Base-by-base conservation (phyloP, 2,888 invertebrate species). In the Rhamphomyia laevipes region DNA sequence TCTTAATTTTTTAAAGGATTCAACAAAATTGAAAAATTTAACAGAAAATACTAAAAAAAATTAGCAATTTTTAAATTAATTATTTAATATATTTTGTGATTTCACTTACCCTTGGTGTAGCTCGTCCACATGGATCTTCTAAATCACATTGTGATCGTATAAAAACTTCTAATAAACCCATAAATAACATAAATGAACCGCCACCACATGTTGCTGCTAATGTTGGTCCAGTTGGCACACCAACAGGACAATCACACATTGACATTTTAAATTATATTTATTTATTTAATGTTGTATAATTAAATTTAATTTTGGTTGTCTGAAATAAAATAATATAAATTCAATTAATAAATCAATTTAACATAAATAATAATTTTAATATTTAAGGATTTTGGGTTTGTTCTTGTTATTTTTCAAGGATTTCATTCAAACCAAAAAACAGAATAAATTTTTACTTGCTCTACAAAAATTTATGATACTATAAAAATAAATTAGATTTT, bases 91-190 rank as follows among this genome's bases (percentile, higher is more conserved):
- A 21, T n/a, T 10, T 37, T 50, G 15, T 21, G 12, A 16, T 21
- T 21, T 15, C 12, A 55, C 63, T 61, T 59, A 69, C 67, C 60
- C 66, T 56, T 60, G 77, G 73, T 68, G 77, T 75, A 35, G 86
- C 82, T 47, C 88, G 74, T 13, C 86, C 84, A 61, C 89, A 89
- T 1, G 89, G 89, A 68, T 90, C 89, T 61, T 89, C 89, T 56
- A 90, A 73, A 66, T 90, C 89, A 63, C 89, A 90, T 64, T 90
- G 89, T 54, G 87, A 87, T 47, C 88, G 73, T 49, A 89, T 74
- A 68, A 90, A 89, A 9, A 89, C 89, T 64, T 89, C 89, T 42
- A 89, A 75, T 4, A 90, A 76, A 2, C 89, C 88, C 89, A 90
- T 90, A 72, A 89, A 90, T 42, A 89, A 78, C 88, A 89, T 88